phyloP scores from a whole-genome alignment of 37 sponge, comb jelly and placozoan genomes.

The Hexactinellida sp. region DNA sequence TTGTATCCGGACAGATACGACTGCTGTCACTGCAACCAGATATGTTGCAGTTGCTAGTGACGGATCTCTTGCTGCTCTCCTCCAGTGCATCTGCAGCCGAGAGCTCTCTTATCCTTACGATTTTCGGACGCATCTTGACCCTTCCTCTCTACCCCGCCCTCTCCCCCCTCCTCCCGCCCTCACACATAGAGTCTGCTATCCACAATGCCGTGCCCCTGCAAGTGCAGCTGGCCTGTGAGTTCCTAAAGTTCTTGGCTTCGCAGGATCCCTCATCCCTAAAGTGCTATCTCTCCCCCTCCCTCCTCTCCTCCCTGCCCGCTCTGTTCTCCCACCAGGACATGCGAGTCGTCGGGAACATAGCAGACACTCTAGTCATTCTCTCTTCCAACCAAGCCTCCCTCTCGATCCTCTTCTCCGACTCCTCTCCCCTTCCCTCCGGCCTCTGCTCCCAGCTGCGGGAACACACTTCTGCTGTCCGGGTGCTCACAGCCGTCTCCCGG shows the following conservation, averaged over 20 bases:
- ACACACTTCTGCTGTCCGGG: not conserved
- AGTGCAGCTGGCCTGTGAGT: not conserved
- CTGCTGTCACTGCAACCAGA: not conserved
- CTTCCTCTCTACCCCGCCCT: not conserved
- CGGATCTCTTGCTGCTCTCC: not conserved
- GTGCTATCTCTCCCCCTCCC: not conserved
- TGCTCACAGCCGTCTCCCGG: not conserved
- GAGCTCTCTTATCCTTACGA: not conserved
- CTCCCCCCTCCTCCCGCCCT: not conserved
- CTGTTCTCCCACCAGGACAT: not conserved
- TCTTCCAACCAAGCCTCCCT: not conserved
- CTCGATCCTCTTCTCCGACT: not conserved
- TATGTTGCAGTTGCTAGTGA: not conserved
- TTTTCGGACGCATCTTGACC: not conserved
- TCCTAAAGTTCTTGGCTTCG: not conserved
- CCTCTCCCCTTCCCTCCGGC: not conserved
- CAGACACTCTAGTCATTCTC: not conserved
- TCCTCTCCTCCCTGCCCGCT: not conserved
- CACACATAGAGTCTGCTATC: not conserved
- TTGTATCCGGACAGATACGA: not conserved
- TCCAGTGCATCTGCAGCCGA: not conserved
- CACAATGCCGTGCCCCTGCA: not conserved
- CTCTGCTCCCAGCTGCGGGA: not conserved
- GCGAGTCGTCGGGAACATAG: not conserved
- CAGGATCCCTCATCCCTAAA: not conserved